Evolutionary conservation across 2,888 invertebrate species (phyloP), one percentile per base, ranked within the genome.

Genomic region (Tetragnatha montana): DNA sequence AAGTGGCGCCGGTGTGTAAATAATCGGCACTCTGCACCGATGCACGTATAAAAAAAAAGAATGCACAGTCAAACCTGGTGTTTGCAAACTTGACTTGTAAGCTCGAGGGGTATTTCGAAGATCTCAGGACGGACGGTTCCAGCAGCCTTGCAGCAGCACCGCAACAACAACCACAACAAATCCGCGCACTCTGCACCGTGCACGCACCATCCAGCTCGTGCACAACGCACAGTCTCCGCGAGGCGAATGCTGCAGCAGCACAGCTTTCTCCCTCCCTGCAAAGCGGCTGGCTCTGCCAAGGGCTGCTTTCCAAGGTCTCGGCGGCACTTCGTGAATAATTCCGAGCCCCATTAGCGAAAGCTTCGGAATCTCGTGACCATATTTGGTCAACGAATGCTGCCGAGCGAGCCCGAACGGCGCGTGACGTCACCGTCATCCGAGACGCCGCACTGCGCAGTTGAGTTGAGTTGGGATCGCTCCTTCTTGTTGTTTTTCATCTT

Each of bases 361-460:
- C 79, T 80, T 87, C 85, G 85, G 87, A 76, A 71, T 81, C 81
- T 90, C 84, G 74, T 90, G 90, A 87, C 91, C 91, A 91, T 91
- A 91, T 91, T 69, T 88, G 91, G 91, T 81, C 82, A 91, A 76
- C 91, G 91, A 91, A 50, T 49, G 50, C 50, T 82, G 70, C 91
- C 91, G 91, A 91, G 79, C 82, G 68, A 19, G 19, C 76, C 91
- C 91, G 91, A 91, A 91, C 73, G 68, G 79, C 21, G 22, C 22
- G 80, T 87, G 87, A 88, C 90, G 91, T 82, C 88, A 87, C 88
- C 49, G 86, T 87, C 86, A 82, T 87, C 86, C 68, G 89, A 90
- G 87, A 83, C 81, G 79, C 50, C n/a, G 87, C 81, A 71, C 87
- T 88, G 86, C 86, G 86, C 86, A 86, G 79, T 86, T 60, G 17